A percentile compares a stretch with the other conserved stretches of the same genome.
phyloP scores from a whole-genome alignment of 2,113 vertebrate genomes.

The Pitta sordida region DNA sequence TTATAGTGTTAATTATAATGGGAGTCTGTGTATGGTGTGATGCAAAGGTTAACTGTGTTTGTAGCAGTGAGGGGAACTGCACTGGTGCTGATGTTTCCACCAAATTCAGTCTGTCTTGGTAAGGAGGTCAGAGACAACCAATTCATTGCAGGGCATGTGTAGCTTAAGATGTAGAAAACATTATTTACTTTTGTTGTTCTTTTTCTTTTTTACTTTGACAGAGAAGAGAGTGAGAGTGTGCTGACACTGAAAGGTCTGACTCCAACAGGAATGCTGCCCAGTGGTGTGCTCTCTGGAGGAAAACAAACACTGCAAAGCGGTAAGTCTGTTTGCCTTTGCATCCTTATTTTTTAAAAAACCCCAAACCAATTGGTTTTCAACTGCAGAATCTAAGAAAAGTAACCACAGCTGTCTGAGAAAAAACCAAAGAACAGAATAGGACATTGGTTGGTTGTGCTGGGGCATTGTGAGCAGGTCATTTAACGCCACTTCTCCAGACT shows the following conservation, averaged over 20 bases:
- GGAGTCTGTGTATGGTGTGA: not conserved
- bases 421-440: not conserved
- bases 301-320: constrained; percentile 97
- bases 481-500: not conserved
- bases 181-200: not conserved
- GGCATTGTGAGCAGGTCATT: not conserved
- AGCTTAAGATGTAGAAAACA: not conserved
- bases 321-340: constrained; percentile 72
- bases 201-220: constrained; percentile 45
- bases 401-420: not conserved
- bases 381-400: constrained; percentile 1
- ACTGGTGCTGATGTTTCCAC: not conserved
- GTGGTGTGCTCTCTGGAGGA: constrained; percentile 94
- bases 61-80: not conserved
- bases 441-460: not conserved
- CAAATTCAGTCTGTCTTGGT: not conserved
- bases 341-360: not conserved
- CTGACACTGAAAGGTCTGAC: constrained; percentile 96
- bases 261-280: constrained; percentile 97
- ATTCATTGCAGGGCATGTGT: not conserved
- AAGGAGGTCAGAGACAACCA: not conserved
- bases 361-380: not conserved
- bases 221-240: constrained; percentile 98
- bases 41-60: not conserved
- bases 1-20: not conserved